Percentiles rank a stretch among this genome's conserved stretches.
Evolutionary conservation across 1,140 invertebrate species (phyloP).

Genomic region (Chironomus tepperi): DNA sequence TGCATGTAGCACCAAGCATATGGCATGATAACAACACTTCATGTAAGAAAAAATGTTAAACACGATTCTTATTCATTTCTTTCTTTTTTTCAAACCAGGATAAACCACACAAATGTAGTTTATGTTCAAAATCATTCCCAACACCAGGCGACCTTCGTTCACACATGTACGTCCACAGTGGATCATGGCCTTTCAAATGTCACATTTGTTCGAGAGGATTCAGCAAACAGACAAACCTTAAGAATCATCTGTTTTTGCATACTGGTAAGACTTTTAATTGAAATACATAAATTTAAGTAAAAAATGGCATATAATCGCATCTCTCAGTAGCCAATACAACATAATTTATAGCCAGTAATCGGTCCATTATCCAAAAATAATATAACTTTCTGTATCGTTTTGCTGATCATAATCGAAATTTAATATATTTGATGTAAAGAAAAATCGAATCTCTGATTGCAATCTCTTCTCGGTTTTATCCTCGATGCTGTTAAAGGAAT

Average conservation of each 20-base stretch:
- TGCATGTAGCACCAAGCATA: not conserved
- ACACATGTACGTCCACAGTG: conserved; percentile 76
- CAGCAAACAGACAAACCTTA: conserved; percentile 75
- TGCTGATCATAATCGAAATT: not conserved
- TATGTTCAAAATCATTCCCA: conserved; percentile 74
- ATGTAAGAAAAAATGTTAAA: conserved; percentile 5
- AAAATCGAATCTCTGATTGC: not conserved
- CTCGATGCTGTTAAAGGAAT: too few species aligned
- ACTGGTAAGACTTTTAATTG: conserved; percentile 29
- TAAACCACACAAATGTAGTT: conserved; percentile 71
- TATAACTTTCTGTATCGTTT: not conserved
- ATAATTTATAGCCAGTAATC: not conserved
- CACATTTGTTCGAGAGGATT: conserved; percentile 70
- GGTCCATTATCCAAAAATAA: not conserved
- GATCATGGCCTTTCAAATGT: conserved; percentile 75
- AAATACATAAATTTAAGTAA: conserved; percentile 23
- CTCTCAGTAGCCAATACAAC: not conserved
- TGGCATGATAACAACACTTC: conserved; percentile 20
- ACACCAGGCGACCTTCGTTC: conserved; percentile 76
- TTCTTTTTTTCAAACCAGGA: conserved; percentile 49
- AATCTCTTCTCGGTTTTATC: not conserved
- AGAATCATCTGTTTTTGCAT: conserved; percentile 70
- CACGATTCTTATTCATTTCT: not conserved
- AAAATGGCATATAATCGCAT: not conserved
- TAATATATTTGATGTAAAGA: not conserved